These are phyloP conservation scores for Odontocolon sp. DNA, from an alignment of 2,888 invertebrate species.

Conservation along the genomic window DNA sequence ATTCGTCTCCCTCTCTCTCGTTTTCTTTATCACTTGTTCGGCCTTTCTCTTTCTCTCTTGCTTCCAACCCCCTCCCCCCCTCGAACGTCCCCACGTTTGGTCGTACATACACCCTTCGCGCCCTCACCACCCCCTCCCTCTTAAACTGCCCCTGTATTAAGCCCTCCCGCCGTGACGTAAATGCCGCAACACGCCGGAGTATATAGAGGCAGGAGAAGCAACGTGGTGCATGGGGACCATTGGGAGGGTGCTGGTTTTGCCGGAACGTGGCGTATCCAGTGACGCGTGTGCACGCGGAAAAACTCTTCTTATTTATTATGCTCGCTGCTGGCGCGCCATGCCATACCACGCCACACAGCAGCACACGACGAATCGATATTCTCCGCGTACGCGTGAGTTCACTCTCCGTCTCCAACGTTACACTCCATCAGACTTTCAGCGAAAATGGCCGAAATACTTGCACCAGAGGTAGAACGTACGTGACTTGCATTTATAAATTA, in stretches of 20 bases:
- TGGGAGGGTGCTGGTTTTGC: slow-evolving; percentile 56
- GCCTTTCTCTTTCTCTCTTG: slow-evolving; percentile 41
- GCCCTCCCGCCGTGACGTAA: slow-evolving; percentile 72
- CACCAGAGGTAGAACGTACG: background rate
- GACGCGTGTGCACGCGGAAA: slow-evolving; percentile 80
- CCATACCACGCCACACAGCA: slow-evolving; percentile 25
- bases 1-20: slow-evolving; percentile 60
- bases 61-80: slow-evolving; percentile 66
- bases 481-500: too few species aligned
- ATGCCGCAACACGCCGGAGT: slow-evolving; percentile 72
- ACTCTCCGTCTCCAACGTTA: slow-evolving; percentile 19
- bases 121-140: slow-evolving; percentile 42
- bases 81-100: slow-evolving; percentile 62
- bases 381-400: slow-evolving; percentile 66
- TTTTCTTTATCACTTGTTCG: slow-evolving; percentile 58
- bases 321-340: slow-evolving; percentile 66
- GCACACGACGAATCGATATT: slow-evolving; percentile 53
- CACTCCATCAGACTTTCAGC: background rate
- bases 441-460: slow-evolving; percentile 2
- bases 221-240: slow-evolving; percentile 50
- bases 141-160: slow-evolving; percentile 50
- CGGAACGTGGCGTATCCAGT: slow-evolving; percentile 75
- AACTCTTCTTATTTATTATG: slow-evolving; percentile 80
- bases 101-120: slow-evolving; percentile 18
- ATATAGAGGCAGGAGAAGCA: slow-evolving; percentile 43